phyloP scores from a whole-genome alignment of 1,140 invertebrate genomes.

The Platyscapa corneri region DNA sequence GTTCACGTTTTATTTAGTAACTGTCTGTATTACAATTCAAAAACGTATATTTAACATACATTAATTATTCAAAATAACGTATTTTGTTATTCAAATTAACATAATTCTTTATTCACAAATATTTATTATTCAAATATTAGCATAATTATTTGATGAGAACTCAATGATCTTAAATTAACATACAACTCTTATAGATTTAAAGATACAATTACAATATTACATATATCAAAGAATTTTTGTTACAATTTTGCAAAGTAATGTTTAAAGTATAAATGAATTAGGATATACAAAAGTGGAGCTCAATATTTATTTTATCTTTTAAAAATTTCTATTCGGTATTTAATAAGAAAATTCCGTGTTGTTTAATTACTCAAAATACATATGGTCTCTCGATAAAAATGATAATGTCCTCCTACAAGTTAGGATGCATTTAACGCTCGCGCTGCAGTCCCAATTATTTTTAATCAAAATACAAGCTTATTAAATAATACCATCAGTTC shows the following conservation, averaged over 20 bases:
- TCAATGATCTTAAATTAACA: neutral
- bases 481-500: neutral
- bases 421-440: neutral
- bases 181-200: neutral
- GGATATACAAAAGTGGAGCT: too few species aligned
- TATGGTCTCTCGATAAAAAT: neutral
- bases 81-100: too few species aligned
- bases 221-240: too few species aligned
- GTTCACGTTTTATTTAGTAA: too few species aligned
- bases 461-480: conserved; percentile 20
- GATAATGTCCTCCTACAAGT: neutral
- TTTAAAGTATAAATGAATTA: too few species aligned
- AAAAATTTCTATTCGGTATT: neutral
- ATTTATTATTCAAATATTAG: conserved; percentile 2
- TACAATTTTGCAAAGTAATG: too few species aligned
- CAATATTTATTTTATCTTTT: too few species aligned
- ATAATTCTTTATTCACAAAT: too few species aligned
- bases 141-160: neutral
- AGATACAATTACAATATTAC: too few species aligned
- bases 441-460: conserved; percentile 31
- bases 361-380: neutral
- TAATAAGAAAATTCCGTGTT: neutral
- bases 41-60: neutral
- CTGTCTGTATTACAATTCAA: too few species aligned
- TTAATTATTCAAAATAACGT: too few species aligned